phyloP scores from a whole-genome alignment of 2,888 invertebrate genomes.

The Euzophera pinguis region DNA sequence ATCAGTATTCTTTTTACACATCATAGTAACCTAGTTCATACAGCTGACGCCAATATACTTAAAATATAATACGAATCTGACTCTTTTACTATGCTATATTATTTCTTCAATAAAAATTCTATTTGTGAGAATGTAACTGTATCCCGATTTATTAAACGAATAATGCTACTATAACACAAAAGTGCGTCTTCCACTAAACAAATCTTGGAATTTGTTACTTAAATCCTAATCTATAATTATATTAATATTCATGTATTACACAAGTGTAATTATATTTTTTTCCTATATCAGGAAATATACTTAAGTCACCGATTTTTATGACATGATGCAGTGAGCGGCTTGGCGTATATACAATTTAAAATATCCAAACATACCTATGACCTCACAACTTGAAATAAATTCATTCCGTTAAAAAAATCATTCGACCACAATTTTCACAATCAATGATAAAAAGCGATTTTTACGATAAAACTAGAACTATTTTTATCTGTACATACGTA shows the following conservation, averaged over 20 bases:
- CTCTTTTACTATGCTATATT: slow-evolving; percentile 63
- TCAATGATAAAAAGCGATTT: slow-evolving; percentile 30
- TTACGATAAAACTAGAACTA: slow-evolving; percentile 34
- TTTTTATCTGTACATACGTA: slow-evolving; percentile 50
- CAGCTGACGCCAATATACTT: slow-evolving; percentile 60
- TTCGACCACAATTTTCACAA: slow-evolving; percentile 22
- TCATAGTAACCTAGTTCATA: slow-evolving; percentile 62
- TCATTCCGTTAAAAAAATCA: slow-evolving; percentile 17
- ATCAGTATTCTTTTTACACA: slow-evolving; percentile 75
- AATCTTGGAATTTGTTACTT: slow-evolving; percentile 54
- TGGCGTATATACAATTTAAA: slow-evolving; percentile 52
- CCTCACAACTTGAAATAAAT: slow-evolving; percentile 20
- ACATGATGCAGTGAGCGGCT: slow-evolving; percentile 39
- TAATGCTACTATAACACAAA: slow-evolving; percentile 56
- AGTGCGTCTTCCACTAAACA: slow-evolving; percentile 48
- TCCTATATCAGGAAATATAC: slow-evolving; percentile 34
- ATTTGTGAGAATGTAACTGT: slow-evolving; percentile 59
- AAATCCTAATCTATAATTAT: slow-evolving; percentile 37
- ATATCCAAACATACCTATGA: slow-evolving; percentile 13
- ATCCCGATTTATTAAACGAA: slow-evolving; percentile 54
- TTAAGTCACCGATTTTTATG: slow-evolving; percentile 26
- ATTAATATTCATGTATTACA: slow-evolving; percentile 48
- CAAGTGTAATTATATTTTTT: slow-evolving; percentile 34
- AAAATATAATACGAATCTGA: slow-evolving; percentile 76
- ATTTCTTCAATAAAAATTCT: slow-evolving; percentile 57